A percentile compares a stretch with the other conserved stretches of the same genome.
These are phyloP conservation scores for Auanema sp. DNA, from an alignment of 2,888 invertebrate species.

Conservation along the genomic window DNA sequence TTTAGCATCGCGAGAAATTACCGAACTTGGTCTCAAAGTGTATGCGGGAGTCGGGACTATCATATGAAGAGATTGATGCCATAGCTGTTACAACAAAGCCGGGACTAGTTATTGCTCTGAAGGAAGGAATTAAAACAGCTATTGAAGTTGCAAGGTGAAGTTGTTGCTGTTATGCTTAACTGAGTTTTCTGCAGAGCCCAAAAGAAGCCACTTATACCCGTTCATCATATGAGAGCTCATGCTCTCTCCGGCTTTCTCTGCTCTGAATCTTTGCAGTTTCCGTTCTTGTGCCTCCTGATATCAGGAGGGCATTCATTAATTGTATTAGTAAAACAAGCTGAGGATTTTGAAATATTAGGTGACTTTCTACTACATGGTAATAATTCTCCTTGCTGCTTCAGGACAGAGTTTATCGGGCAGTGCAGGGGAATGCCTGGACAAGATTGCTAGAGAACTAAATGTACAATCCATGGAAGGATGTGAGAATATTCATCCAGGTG, in stretches of 20 bases:
- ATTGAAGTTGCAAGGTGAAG: conserved; percentile 51
- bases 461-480: conserved; percentile 14
- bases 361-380: neutral
- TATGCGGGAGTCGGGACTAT: conserved; percentile 24
- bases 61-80: conserved; percentile 44
- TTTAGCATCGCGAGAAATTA: conserved; percentile 48
- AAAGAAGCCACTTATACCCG: conserved; percentile 79
- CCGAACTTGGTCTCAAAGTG: conserved; percentile 49
- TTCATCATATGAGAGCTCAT: conserved; percentile 99
- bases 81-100: conserved; percentile 57
- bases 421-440: conserved; percentile 60
- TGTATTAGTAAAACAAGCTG: conserved; percentile 31
- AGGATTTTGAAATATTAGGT: conserved; percentile 40
- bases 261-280: conserved; percentile 42
- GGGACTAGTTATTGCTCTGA: conserved; percentile 59
- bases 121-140: conserved; percentile 54
- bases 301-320: conserved; percentile 60
- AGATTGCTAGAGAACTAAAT: conserved; percentile 36
- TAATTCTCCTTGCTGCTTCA: conserved; percentile 16
- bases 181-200: conserved; percentile 27
- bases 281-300: conserved; percentile 54
- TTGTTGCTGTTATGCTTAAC: neutral
- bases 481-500: conserved; percentile 33
- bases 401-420: conserved; percentile 39
- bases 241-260: conserved; percentile 79